Conservation (phyloP, 2,797 vertebrate species). For the Argyrosomus regius region DNA sequence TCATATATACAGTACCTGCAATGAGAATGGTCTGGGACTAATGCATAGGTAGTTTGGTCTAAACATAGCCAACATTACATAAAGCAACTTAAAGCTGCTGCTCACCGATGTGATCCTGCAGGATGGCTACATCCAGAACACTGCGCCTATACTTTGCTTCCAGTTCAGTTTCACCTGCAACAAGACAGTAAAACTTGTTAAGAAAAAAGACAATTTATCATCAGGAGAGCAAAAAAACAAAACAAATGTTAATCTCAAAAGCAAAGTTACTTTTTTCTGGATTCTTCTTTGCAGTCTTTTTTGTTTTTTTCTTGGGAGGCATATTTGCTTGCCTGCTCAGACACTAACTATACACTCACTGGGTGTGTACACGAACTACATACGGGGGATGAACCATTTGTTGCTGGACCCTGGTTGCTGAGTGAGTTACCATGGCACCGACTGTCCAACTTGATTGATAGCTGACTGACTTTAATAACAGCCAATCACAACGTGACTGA, state of each 20-base stretch:
- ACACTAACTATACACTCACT: neutral
- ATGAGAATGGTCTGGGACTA: neutral
- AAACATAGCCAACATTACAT: neutral
- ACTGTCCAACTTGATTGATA: slow-evolving; percentile 48
- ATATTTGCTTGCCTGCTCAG: slow-evolving; percentile 64
- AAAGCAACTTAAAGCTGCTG: slow-evolving; percentile 4
- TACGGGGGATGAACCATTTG: slow-evolving; percentile 47
- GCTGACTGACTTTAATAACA: slow-evolving; percentile 50
- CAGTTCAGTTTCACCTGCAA: slow-evolving; percentile 69
- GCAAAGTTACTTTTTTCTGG: slow-evolving; percentile 65
- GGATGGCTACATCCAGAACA: slow-evolving; percentile 78
- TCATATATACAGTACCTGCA: neutral
- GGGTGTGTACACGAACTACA: neutral
- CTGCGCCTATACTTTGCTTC: slow-evolving; percentile 73
- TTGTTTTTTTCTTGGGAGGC: slow-evolving; percentile 81
- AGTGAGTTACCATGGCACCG: slow-evolving; percentile 56
- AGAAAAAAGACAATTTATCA: neutral
- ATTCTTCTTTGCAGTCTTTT: slow-evolving; percentile 76
- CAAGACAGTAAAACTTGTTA: slow-evolving; percentile 16
- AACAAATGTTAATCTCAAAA: neutral
- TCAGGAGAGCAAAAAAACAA: neutral
- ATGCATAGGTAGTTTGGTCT: neutral
- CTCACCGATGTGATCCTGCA: slow-evolving; percentile 86
- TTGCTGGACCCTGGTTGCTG: slow-evolving; percentile 56
- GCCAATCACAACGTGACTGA: slow-evolving; percentile 55